A percentile compares a stretch with the other conserved stretches of the same genome.
Evolutionary conservation across 2,797 vertebrate species (phyloP).

Genomic region (Bryconaethiops microstoma): DNA sequence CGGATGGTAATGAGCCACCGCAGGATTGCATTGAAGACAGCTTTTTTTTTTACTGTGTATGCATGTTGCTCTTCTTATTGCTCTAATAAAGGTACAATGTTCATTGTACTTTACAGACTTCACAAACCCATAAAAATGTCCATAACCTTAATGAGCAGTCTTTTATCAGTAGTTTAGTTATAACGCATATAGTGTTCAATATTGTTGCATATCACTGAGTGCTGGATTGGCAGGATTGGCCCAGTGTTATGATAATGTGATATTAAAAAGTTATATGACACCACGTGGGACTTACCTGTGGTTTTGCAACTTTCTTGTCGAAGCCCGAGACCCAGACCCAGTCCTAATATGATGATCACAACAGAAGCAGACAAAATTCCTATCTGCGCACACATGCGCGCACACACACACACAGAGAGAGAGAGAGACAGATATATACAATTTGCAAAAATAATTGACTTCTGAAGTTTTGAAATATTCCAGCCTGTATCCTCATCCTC

Average conservation of each 20-base stretch:
- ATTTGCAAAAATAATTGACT: background rate
- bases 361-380: constrained; percentile 60
- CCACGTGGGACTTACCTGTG: constrained; percentile 60
- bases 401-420: constrained; percentile 29
- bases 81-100: background rate
- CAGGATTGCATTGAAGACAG: no score
- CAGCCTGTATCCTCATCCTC: no score
- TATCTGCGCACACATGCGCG: constrained; percentile 60
- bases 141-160: background rate
- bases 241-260: background rate
- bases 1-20: no score
- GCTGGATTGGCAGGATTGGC: background rate
- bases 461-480: background rate
- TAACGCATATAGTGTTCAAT: background rate
- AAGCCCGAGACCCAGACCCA: constrained; percentile 76
- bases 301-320: constrained; percentile 65
- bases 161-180: background rate
- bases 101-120: background rate
- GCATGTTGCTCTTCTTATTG: background rate
- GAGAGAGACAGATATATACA: constrained; percentile 6
- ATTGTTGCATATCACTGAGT: background rate
- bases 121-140: background rate
- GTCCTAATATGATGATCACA: constrained; percentile 70
- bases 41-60: no score
- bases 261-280: background rate